Conservation (phyloP, 1,140 invertebrate genomes). For the Goniozus legneri region DNA sequence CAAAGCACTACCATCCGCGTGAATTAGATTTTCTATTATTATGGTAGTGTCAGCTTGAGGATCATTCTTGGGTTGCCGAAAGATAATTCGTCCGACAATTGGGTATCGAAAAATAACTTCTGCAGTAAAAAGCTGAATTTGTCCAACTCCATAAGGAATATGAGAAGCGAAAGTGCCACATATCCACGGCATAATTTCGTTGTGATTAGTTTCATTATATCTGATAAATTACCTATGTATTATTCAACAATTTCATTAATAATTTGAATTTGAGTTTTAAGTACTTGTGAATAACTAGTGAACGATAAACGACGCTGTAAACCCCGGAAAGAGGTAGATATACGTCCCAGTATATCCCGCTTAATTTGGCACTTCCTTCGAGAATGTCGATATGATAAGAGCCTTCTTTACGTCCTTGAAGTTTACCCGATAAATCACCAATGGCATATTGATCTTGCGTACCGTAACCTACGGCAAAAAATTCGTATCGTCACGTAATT, state of each 20-base stretch:
- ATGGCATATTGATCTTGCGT: slow-evolving; percentile 86
- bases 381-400: slow-evolving; percentile 65
- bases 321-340: slow-evolving; percentile 82
- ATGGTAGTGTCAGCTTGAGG: slow-evolving; percentile 80
- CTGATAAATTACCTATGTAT: slow-evolving; percentile 30
- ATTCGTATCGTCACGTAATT: not conserved
- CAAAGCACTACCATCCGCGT: slow-evolving; percentile 78
- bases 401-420: slow-evolving; percentile 68
- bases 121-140: slow-evolving; percentile 69
- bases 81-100: slow-evolving; percentile 79
- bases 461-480: slow-evolving; percentile 59
- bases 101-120: slow-evolving; percentile 80
- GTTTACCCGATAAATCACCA: slow-evolving; percentile 88
- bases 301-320: slow-evolving; percentile 76
- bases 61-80: slow-evolving; percentile 77
- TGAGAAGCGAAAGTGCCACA: slow-evolving; percentile 67
- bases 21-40: slow-evolving; percentile 74
- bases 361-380: slow-evolving; percentile 66
- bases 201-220: slow-evolving; percentile 49
- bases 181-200: slow-evolving; percentile 62
- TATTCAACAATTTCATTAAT: slow-evolving; percentile 4
- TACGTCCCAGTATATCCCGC: slow-evolving; percentile 75
- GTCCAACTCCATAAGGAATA: slow-evolving; percentile 62
- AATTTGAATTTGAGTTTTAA: slow-evolving; percentile 5
- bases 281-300: slow-evolving; percentile 79